Percentiles rank a stretch among this genome's conserved stretches.
Evolutionary conservation across 2,888 invertebrate genomes (phyloP).

Genomic region (Drosophila mulleri): DNA sequence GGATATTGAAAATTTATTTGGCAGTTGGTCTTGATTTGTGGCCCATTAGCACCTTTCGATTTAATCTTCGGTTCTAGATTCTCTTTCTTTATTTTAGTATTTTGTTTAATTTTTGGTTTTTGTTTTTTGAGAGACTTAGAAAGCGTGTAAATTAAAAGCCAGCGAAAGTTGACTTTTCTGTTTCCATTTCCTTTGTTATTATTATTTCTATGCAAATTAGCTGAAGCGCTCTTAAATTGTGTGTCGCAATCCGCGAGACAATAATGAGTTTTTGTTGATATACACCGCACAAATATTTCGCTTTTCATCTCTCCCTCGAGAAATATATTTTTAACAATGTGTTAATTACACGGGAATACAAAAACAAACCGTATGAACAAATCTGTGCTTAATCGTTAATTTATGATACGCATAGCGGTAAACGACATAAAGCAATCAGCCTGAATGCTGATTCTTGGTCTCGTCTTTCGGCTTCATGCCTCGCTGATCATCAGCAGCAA

Average conservation of each 20-base stretch:
- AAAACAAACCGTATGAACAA: conserved; percentile 60
- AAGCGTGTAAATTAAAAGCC: conserved; percentile 57
- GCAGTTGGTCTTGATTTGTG: conserved; percentile 46
- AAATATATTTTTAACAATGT: conserved; percentile 66
- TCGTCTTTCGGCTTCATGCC: conserved; percentile 47
- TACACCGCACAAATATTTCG: background rate
- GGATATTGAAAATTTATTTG: conserved; percentile 40
- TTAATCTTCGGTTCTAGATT: conserved; percentile 28
- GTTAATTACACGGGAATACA: conserved; percentile 61
- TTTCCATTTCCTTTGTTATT: conserved; percentile 45
- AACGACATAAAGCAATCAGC: conserved; percentile 58
- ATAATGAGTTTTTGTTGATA: conserved; percentile 40
- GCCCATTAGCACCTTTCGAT: conserved; percentile 56
- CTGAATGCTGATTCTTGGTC: conserved; percentile 19
- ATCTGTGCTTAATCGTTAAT: conserved; percentile 78
- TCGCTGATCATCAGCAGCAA: conserved; percentile 50
- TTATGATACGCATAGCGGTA: conserved; percentile 75
- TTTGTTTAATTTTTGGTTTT: background rate
- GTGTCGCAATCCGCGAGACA: conserved; percentile 42
- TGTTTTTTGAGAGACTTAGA: conserved; percentile 39
- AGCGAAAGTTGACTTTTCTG: conserved; percentile 52
- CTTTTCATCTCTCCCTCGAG: background rate
- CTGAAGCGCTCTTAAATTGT: conserved; percentile 34
- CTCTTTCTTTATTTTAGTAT: background rate
- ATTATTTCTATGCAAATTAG: conserved; percentile 73